Evolutionary conservation across 2,888 invertebrate species (phyloP).

Genomic region (Patella caerulea): DNA sequence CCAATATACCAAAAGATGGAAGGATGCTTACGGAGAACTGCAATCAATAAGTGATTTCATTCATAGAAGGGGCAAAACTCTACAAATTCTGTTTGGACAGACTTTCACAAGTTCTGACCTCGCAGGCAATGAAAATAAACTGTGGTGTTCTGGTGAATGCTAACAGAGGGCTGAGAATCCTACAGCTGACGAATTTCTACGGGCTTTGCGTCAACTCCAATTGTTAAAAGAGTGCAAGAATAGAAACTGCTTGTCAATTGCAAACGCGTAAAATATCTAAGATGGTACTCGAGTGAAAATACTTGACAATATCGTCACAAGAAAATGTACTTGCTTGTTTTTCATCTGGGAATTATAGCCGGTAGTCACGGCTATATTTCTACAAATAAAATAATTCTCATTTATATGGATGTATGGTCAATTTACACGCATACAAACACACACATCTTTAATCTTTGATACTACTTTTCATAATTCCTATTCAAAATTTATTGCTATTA

Average conservation of each 20-base stretch:
- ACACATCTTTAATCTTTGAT: too few species aligned
- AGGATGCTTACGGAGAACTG: conserved; percentile 21
- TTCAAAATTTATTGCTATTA: too few species aligned
- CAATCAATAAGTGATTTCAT: conserved; percentile 31
- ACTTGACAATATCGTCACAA: neutral
- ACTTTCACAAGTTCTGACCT: conserved; percentile 27
- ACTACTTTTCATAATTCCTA: too few species aligned
- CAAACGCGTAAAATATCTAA: neutral
- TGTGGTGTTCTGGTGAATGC: conserved; percentile 21
- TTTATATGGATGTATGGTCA: too few species aligned
- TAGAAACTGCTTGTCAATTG: conserved; percentile 22
- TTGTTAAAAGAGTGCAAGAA: conserved; percentile 17
- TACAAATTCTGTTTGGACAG: conserved; percentile 28
- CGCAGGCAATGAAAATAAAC: conserved; percentile 26
- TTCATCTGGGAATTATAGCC: too few species aligned
- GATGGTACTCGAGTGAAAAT: neutral
- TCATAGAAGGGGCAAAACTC: conserved; percentile 26
- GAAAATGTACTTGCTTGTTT: too few species aligned
- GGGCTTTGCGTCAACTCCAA: conserved; percentile 18
- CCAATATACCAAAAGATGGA: conserved; percentile 24
- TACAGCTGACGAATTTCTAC: conserved; percentile 34
- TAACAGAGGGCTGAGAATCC: conserved; percentile 12
- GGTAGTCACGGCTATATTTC: too few species aligned
- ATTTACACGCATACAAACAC: too few species aligned
- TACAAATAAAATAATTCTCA: too few species aligned